Evolutionary conservation across 2,113 vertebrate species (phyloP).

Genomic region (Sardina pilchardus): DNA sequence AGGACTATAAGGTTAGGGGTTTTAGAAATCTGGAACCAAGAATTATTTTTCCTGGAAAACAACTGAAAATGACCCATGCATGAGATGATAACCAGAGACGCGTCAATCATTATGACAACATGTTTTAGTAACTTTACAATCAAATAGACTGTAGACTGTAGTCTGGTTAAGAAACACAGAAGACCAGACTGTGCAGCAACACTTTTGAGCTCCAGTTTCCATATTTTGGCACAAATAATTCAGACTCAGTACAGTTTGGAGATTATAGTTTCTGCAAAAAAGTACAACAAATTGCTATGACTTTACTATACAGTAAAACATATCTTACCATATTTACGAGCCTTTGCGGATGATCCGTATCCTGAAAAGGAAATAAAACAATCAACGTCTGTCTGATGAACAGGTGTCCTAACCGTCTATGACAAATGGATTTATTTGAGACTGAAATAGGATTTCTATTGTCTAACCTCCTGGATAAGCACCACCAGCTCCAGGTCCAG

Average conservation of each 20-base stretch:
- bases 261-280: no score
- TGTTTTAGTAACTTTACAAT: not conserved
- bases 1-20: not conserved
- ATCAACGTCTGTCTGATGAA: not conserved
- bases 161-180: not conserved
- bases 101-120: not conserved
- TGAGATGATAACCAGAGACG: not conserved
- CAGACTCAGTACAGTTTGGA: not conserved
- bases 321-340: slow-evolving; percentile 48
- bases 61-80: not conserved
- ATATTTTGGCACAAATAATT: not conserved
- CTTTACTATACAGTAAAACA: not conserved
- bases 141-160: not conserved
- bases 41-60: not conserved
- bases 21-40: not conserved
- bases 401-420: not conserved
- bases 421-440: not conserved
- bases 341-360: slow-evolving; percentile 37
- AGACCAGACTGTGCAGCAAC: not conserved
- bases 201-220: not conserved
- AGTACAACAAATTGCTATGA: not conserved
- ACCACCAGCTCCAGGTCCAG: slow-evolving; percentile 28
- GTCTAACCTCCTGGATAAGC: slow-evolving; percentile 42
- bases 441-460: not conserved
- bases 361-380: slow-evolving; percentile 7